Conservation (phyloP, 1,140 invertebrate genomes). For the Camponotus vicinus region DNA sequence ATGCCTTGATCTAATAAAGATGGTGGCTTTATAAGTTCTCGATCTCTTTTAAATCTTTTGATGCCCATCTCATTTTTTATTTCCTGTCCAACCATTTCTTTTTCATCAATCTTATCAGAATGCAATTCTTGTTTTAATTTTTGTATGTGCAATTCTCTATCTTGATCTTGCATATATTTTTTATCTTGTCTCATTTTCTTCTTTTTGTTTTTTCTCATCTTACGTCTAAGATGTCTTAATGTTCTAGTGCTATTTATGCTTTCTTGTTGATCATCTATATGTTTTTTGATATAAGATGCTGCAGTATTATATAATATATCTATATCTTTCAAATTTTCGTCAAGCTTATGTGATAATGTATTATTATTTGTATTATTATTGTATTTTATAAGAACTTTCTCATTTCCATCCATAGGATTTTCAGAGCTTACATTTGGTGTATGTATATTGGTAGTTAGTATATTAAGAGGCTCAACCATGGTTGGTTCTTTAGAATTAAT, state of each 20-base stretch:
- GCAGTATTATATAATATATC: constrained; percentile 44
- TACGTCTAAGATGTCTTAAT: constrained; percentile 68
- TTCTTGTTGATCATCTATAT: constrained; percentile 39
- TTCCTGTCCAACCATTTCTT: constrained; percentile 81
- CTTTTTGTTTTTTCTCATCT: constrained; percentile 38
- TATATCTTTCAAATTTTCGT: constrained; percentile 37
- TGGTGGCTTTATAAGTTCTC: constrained; percentile 85
- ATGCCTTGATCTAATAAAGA: constrained; percentile 90
- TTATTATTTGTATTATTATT: neutral
- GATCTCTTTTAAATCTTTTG: constrained; percentile 84
- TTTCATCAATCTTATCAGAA: constrained; percentile 62
- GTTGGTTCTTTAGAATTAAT: constrained; percentile 76
- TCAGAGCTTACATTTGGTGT: constrained; percentile 43
- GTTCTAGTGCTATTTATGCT: constrained; percentile 55
- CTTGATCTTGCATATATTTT: neutral
- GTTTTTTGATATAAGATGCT: constrained; percentile 62
- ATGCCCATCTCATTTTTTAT: constrained; percentile 44
- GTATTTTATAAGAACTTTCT: neutral
- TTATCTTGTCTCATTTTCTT: neutral
- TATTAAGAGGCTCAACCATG: constrained; percentile 6
- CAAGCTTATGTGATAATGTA: no score
- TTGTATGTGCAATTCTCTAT: constrained; percentile 10
- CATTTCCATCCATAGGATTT: constrained; percentile 39
- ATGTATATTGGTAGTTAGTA: constrained; percentile 16
- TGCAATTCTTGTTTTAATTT: constrained; percentile 67